These are phyloP conservation scores for Imbricaverruca yamaguchii DNA, from an alignment of 2,888 invertebrate species.

Conservation along the genomic window DNA sequence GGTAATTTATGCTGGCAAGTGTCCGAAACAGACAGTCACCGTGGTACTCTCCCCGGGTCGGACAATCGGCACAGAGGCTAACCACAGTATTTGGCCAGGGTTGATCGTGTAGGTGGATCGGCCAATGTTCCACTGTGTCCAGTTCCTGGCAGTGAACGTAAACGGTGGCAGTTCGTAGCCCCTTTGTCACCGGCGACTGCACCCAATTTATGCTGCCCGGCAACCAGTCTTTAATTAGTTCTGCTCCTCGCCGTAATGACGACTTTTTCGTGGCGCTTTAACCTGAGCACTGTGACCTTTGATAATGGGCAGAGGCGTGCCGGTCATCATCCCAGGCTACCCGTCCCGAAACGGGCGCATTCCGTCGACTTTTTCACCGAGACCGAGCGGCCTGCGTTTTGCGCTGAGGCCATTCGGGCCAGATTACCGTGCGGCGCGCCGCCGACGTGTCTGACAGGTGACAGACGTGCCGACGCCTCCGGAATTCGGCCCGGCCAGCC, in stretches of 20 bases:
- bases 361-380: not conserved
- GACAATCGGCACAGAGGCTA: not conserved
- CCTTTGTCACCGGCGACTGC: not conserved
- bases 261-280: not conserved
- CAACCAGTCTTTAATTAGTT: slow-evolving; percentile 1
- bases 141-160: not conserved
- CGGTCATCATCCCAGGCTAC: not conserved
- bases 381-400: too few species aligned
- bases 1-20: not conserved
- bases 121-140: too few species aligned
- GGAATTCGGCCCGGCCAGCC: too few species aligned
- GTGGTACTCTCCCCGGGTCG: not conserved
- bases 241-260: not conserved
- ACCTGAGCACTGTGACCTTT: not conserved
- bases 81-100: not conserved
- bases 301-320: not conserved
- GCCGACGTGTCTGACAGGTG: too few species aligned
- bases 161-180: not conserved
- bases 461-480: too few species aligned
- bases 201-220: not conserved
- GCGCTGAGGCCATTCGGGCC: too few species aligned
- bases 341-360: not conserved
- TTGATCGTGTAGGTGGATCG: not conserved
- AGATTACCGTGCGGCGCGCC: too few species aligned
- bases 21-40: not conserved